Percentiles rank a stretch among this genome's conserved stretches.
These are phyloP conservation scores for Platygyra sinensis DNA, from an alignment of 64 coral and sea anemone genomes.

Conservation along the genomic window DNA sequence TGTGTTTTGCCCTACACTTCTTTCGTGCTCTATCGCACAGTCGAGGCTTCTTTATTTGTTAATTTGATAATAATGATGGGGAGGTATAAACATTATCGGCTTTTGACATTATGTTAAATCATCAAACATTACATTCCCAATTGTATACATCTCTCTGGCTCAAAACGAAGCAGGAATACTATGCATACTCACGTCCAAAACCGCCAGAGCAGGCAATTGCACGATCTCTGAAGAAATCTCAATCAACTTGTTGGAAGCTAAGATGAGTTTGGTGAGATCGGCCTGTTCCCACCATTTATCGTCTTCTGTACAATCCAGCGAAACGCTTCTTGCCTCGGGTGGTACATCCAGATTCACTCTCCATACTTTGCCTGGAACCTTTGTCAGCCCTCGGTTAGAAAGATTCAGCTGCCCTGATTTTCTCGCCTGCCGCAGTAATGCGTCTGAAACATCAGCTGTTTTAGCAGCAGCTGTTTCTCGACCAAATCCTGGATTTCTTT, in stretches of 20 bases:
- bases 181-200: constrained; percentile 86
- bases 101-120: no score
- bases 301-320: constrained; percentile 76
- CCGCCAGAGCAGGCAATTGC: constrained; percentile 67
- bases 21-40: no score
- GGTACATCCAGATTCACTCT: constrained; percentile 88
- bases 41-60: no score
- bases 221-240: constrained; percentile 76
- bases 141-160: not conserved
- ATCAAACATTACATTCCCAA: no score
- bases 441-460: constrained; percentile 69
- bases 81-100: no score
- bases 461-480: not conserved
- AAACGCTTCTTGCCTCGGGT: constrained; percentile 81
- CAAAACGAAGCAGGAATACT: not conserved
- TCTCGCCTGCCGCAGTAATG: constrained; percentile 81
- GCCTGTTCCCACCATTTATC: constrained; percentile 97
- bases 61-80: no score
- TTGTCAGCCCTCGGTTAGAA: constrained; percentile 71
- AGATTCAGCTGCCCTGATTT: constrained; percentile 93
- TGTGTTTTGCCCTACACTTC: no score
- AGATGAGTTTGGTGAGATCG: constrained; percentile 82
- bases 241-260: constrained; percentile 92
- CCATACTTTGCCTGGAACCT: constrained; percentile 91
- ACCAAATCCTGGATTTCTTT: constrained; percentile 60